Evolutionary conservation across 1,140 invertebrate species (phyloP), one percentile per base, ranked within the genome.

Genomic region (Pogonomyrmex barbatus): DNA sequence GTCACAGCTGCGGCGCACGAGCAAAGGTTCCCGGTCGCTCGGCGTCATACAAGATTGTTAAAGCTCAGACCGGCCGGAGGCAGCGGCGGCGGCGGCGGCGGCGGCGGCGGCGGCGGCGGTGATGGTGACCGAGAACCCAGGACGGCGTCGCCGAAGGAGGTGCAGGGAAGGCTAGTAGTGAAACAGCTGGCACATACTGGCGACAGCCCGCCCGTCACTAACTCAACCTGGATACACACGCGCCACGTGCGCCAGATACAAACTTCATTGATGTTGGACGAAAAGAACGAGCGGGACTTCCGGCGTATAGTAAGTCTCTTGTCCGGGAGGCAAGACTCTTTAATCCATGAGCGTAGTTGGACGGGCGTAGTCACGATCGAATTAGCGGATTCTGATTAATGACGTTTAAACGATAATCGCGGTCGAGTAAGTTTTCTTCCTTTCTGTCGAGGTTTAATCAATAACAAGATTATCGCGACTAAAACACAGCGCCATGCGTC

Each of bases 191-290:
- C 91, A 94, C 93, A 93, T 87, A 93, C 91, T 91, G 93, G 94
- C 93, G 93, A 94, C 94, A 94, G 94, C 93, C 90, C 94, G 93
- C 93, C 92, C 91, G 91, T 94, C 94, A 94, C 93, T 94, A 94
- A 94, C 93, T 94, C 93, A 94, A 93, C 92, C 92, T 92, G 90
- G 91, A 94, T 94, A 94, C 92, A 94, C 94, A 93, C 91, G 93
- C 94, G 92, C 93, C 94, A 94, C 93, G 93, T 94, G 94, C 91
- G 86, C 93, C 89, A 93, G 91, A 94, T 93, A 94, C 94, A 94
- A 94, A 94, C 94, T 94, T 94, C 94, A 94, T 94, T 94, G 94
- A 94, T 94, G 94, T 94, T 92, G 92, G 79, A 63, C 90, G 91
- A 92, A 91, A 93, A 93, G 91, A 92, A 93, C 84, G 90, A 92